Conservation (phyloP, 2,797 vertebrate genomes). For the Muscicapa striata region DNA sequence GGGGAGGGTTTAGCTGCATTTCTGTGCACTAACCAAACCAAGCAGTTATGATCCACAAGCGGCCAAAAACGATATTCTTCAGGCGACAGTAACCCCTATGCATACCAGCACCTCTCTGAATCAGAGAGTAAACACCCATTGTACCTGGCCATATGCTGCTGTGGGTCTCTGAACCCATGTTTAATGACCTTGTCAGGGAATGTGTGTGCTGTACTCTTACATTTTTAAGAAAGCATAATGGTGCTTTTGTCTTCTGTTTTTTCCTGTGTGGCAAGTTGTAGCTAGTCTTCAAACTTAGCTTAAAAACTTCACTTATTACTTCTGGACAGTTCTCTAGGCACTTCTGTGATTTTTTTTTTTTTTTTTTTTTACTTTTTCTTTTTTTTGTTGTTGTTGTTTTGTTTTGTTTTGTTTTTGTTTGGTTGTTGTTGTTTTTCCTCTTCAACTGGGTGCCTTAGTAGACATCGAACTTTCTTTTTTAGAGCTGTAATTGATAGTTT, state of each 20-base stretch:
- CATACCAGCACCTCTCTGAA: conserved; percentile 41
- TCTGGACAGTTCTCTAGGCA: conserved; percentile 55
- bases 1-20: conserved; percentile 51
- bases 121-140: conserved; percentile 64
- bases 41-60: not conserved
- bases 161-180: conserved; percentile 37
- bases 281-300: conserved; percentile 53
- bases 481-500: conserved; percentile 7
- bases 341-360: not conserved
- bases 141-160: not conserved
- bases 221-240: conserved; percentile 67
- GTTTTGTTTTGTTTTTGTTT: no score
- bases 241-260: conserved; percentile 69
- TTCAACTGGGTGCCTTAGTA: not conserved
- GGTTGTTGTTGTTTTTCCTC: no score
- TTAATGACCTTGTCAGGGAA: conserved; percentile 68
- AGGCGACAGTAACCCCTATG: conserved; percentile 19
- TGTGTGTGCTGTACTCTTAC: conserved; percentile 15
- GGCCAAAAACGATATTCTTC: not conserved
- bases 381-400: no score
- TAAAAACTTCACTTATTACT: conserved; percentile 45
- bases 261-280: conserved; percentile 69
- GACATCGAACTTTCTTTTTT: not conserved
- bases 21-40: conserved; percentile 47
- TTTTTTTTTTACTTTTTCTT: not conserved